Evolutionary conservation across 2,113 vertebrate species (phyloP), one percentile per base, ranked within the genome.

Genomic region (Deroptyus accipitrinus): DNA sequence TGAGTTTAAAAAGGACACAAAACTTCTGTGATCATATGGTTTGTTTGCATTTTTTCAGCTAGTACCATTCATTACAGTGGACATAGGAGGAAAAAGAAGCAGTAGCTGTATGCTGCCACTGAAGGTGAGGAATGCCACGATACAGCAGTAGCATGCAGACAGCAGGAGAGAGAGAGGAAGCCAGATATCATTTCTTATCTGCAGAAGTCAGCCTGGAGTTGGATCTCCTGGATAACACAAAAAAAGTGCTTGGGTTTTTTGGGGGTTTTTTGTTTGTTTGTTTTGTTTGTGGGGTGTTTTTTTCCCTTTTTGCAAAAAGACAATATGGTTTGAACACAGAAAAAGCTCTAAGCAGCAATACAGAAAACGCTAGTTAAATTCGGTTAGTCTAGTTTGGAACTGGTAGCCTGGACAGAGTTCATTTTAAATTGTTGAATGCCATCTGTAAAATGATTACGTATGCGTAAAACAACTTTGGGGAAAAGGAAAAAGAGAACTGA

Each of bases 401-500:
- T 35, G 33, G 90, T 68, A 76, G 22, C 28, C 73, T 57, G 31
- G 76, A 92, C 93, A 70, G 35, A 55, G 6, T 55, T 94, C 68
- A 12, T 64, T 91, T 72, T 52, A 62, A 82, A 69, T 54, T 62
- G 17, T 78, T 78, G 4, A 78, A 55, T 61, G 48, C 52, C 59
- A 68, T 96, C 66, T 88, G 76, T 67, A 93, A 94, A 93, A 92
- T 80, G 28, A 90, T 90, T 83, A 62, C 39, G 42, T 52, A 78
- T 68, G 73, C 66, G 86, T 64, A 90, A 88, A 94, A 90, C 33
- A 84, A 64, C 55, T n/a, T 64, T 83, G 42, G 5, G 90, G 30
- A 64, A 96, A 90, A 77, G 73, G 74, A 91, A 93, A 86, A 93
- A 78, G 61, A 94, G 69, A 96, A 94, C 30, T 83, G 94, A 85